Evolutionary conservation across 1,140 invertebrate species (phyloP).

Genomic region (Ostrea denselamellosa): DNA sequence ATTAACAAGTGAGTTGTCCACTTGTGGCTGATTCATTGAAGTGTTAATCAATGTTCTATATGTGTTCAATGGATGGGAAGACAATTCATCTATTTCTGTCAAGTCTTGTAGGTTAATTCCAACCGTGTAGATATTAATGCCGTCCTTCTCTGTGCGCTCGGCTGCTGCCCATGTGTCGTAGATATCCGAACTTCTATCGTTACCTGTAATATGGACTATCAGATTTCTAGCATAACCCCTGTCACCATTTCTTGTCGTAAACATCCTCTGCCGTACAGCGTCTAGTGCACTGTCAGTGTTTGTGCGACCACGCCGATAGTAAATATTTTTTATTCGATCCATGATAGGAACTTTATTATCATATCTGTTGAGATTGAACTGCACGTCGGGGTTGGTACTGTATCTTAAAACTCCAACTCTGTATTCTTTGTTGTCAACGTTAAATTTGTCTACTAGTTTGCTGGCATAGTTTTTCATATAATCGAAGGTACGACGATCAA

Average conservation of each 20-base stretch:
- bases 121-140: slow-evolving; percentile 67
- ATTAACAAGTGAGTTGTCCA: not conserved
- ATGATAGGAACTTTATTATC: slow-evolving; percentile 58
- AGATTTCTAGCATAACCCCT: slow-evolving; percentile 70
- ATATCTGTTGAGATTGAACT: slow-evolving; percentile 72
- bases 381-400: slow-evolving; percentile 57
- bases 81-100: slow-evolving; percentile 65
- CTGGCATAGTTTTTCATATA: slow-evolving; percentile 70
- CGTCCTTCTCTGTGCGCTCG: slow-evolving; percentile 61
- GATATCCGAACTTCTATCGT: slow-evolving; percentile 60
- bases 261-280: slow-evolving; percentile 67
- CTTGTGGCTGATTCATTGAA: not conserved
- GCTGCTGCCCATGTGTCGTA: slow-evolving; percentile 59
- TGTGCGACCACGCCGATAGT: slow-evolving; percentile 58
- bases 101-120: slow-evolving; percentile 66
- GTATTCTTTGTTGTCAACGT: slow-evolving; percentile 66
- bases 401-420: slow-evolving; percentile 72
- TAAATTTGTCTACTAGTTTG: slow-evolving; percentile 62
- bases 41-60: slow-evolving; percentile 55
- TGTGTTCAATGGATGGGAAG: slow-evolving; percentile 62
- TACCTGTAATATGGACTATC: slow-evolving; percentile 70
- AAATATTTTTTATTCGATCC: slow-evolving; percentile 54
- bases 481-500: slow-evolving; percentile 59
- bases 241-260: slow-evolving; percentile 69
- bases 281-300: slow-evolving; percentile 70